Percentiles rank a stretch among this genome's conserved stretches.
Conservation (phyloP, 2,888 invertebrate species). For the Bibio marci region DNA sequence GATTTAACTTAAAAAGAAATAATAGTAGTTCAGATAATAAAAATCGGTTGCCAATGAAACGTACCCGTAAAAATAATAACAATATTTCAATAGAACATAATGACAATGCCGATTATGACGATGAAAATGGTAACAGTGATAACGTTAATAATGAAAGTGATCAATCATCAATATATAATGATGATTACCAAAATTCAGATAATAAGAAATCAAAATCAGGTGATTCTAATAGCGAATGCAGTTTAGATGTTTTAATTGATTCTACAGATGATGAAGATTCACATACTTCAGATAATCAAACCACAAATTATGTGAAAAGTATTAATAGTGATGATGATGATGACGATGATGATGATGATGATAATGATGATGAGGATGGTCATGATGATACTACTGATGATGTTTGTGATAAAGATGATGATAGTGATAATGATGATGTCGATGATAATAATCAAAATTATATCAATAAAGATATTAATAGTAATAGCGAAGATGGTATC, state of each 20-base stretch:
- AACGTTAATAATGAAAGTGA: conserved; percentile 13
- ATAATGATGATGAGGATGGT: conserved; percentile 10
- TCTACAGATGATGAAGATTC: conserved; percentile 17
- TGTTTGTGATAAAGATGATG: conserved; percentile 1
- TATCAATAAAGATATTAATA: neutral
- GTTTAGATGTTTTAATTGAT: conserved; percentile 24
- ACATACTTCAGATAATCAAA: too few species aligned
- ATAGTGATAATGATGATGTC: neutral
- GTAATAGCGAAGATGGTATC: neutral
- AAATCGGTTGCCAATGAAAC: neutral
- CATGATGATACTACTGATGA: neutral
- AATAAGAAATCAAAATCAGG: too few species aligned
- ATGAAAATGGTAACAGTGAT: conserved; percentile 7
- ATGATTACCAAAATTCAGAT: too few species aligned
- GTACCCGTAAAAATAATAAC: conserved; percentile 8
- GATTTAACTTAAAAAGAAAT: conserved; percentile 13
- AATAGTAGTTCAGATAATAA: conserved; percentile 6
- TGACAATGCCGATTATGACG: conserved; percentile 4
- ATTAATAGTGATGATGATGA: conserved; percentile 19
- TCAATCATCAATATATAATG: conserved; percentile 16
- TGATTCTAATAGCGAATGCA: conserved; percentile 14
- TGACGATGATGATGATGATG: conserved; percentile 17
- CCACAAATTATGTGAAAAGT: too few species aligned
- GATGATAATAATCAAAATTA: neutral
- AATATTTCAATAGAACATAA: conserved; percentile 9